These are phyloP conservation scores for Hassar affinis DNA, from an alignment of 2,113 vertebrate genomes.

Conservation along the genomic window DNA sequence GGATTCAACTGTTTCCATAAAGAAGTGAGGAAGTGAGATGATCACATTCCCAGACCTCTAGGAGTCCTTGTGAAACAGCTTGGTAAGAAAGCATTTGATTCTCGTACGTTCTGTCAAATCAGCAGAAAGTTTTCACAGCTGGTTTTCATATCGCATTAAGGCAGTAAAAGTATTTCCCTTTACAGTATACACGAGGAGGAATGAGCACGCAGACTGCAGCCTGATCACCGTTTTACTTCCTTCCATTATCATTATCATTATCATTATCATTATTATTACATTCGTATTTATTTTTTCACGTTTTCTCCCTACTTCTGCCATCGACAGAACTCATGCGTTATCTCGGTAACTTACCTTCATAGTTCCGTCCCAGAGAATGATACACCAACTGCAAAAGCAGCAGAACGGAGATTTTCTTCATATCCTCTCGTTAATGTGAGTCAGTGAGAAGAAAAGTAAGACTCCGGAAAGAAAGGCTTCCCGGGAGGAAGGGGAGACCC, in stretches of 20 bases:
- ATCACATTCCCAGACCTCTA: not conserved
- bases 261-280: not conserved
- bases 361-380: conserved; percentile 23
- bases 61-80: not conserved
- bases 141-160: not conserved
- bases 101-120: not conserved
- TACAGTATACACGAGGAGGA: not conserved
- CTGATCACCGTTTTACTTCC: not conserved
- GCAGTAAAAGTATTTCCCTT: not conserved
- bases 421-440: conserved; percentile 1
- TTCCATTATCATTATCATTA: not conserved
- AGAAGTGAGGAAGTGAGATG: not conserved
- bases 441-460: not conserved
- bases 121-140: conserved; percentile 1
- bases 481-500: not conserved
- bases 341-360: conserved; percentile 40
- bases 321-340: too few species aligned
- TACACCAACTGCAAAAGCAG: conserved; percentile 23
- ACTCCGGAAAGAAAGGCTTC: not conserved
- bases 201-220: not conserved
- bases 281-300: not conserved
- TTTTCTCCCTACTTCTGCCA: not conserved
- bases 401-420: conserved; percentile 26
- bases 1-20: not conserved
- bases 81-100: not conserved